Evolutionary conservation across 2,113 vertebrate species (phyloP).

Genomic region (Myxocyprinus asiaticus): DNA sequence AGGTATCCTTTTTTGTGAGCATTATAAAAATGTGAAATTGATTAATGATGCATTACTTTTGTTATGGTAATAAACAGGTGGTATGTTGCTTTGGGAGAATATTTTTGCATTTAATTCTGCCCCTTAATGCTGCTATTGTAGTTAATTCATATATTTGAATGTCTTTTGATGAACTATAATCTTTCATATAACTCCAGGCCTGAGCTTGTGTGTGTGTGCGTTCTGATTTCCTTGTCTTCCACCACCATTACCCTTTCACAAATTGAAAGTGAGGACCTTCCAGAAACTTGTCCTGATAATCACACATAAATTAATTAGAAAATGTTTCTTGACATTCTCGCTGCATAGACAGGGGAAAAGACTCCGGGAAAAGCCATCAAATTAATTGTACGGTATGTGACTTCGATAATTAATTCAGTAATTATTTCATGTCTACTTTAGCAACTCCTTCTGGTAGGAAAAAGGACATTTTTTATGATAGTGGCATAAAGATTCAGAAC

Average conservation of each 20-base stretch:
- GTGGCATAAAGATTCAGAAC: slow-evolving; percentile 53
- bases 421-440: slow-evolving; percentile 79
- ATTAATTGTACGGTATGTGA: slow-evolving; percentile 83
- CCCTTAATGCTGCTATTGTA: no score
- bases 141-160: not conserved
- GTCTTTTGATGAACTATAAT: slow-evolving; percentile 21
- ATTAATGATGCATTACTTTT: no score
- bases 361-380: slow-evolving; percentile 79
- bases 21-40: no score
- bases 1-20: no score
- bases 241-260: slow-evolving; percentile 70
- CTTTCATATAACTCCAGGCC: slow-evolving; percentile 32
- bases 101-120: not conserved
- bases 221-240: slow-evolving; percentile 54
- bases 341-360: slow-evolving; percentile 69
- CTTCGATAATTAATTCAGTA: slow-evolving; percentile 84
- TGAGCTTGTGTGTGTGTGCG: slow-evolving; percentile 24
- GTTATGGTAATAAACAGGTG: no score
- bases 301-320: slow-evolving; percentile 84
- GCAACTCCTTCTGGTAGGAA: slow-evolving; percentile 77
- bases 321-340: slow-evolving; percentile 82
- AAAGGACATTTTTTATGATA: slow-evolving; percentile 71
- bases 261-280: slow-evolving; percentile 82
- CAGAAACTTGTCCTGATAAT: slow-evolving; percentile 80
- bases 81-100: not conserved